phyloP scores from a whole-genome alignment of 2,888 invertebrate species.

The Eudemis profundana region DNA sequence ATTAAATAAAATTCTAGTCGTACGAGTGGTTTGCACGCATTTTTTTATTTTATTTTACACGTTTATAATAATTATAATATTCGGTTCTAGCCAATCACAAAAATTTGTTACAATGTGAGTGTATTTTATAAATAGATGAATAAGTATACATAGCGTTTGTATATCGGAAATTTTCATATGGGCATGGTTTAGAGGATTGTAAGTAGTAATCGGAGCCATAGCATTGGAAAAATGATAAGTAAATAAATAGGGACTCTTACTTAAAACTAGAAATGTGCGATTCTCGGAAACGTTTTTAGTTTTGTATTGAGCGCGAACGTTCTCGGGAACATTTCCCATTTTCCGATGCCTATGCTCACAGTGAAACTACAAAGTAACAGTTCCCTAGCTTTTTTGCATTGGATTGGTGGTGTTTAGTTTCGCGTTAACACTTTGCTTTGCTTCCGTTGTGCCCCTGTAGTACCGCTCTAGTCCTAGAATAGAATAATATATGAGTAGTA shows the following conservation, averaged over 20 bases:
- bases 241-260: conserved; percentile 46
- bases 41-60: conserved; percentile 44
- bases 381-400: conserved; percentile 27
- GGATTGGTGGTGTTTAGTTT: conserved; percentile 50
- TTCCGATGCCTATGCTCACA: no score
- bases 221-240: conserved; percentile 51
- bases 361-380: not conserved
- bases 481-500: conserved; percentile 64
- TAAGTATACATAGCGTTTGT: conserved; percentile 81
- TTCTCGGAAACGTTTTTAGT: no score
- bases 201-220: conserved; percentile 66
- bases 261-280: not conserved
- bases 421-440: conserved; percentile 56
- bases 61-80: conserved; percentile 38
- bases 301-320: no score
- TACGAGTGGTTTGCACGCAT: conserved; percentile 79
- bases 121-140: conserved; percentile 75
- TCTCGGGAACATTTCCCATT: no score
- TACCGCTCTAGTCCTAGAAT: conserved; percentile 69
- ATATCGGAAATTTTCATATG: conserved; percentile 75
- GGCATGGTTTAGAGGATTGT: conserved; percentile 69
- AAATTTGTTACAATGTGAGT: conserved; percentile 76
- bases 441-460: conserved; percentile 55
- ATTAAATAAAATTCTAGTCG: conserved; percentile 74
- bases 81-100: conserved; percentile 63